Conservation (phyloP, 2,113 vertebrate genomes). For the Salvator merianae region DNA sequence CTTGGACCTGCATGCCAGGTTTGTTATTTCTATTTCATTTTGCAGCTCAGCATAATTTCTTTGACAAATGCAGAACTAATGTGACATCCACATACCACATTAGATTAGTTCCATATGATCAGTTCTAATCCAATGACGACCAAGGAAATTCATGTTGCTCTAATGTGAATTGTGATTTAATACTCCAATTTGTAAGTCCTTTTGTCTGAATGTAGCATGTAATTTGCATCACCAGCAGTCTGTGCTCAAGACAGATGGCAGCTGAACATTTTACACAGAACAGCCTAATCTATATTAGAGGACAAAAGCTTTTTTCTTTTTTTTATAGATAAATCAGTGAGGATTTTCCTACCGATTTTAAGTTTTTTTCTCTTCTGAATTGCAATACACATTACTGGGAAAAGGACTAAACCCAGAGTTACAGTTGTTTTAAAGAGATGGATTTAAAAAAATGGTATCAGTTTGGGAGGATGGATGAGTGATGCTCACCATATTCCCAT, state of each 20-base stretch:
- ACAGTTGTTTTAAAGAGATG: not conserved
- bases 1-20: constrained; percentile 19
- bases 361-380: not conserved
- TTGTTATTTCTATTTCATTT: constrained; percentile 36
- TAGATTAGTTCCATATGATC: constrained; percentile 43
- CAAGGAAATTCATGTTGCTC: constrained; percentile 32
- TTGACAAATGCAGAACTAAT: constrained; percentile 60
- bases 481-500: not conserved
- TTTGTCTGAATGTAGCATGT: constrained; percentile 18
- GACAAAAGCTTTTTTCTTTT: not conserved
- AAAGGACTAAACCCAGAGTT: not conserved
- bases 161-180: constrained; percentile 33
- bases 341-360: not conserved
- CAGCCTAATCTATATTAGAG: accelerated
- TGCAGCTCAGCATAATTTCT: constrained; percentile 40
- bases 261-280: accelerated
- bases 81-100: constrained; percentile 44
- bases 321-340: too few species aligned
- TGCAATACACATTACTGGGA: not conserved
- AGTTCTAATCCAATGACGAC: constrained; percentile 48
- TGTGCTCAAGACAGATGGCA: not conserved
- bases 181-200: constrained; percentile 12
- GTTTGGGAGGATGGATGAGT: not conserved
- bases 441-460: not conserved
- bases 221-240: not conserved